Conservation (phyloP, 2,113 vertebrate genomes). For the Crotalus helleri region DNA sequence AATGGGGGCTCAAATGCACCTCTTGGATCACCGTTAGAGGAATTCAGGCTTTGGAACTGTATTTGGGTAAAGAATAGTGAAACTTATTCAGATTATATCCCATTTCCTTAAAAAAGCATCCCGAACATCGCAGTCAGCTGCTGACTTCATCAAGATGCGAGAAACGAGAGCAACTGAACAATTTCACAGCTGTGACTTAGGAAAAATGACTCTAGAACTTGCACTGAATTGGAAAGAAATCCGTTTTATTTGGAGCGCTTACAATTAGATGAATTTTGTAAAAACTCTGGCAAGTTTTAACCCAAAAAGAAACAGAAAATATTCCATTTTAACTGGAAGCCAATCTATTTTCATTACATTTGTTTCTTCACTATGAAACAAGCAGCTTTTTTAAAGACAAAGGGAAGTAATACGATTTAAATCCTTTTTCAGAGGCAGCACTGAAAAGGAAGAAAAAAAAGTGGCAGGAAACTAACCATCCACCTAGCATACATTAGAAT, state of each 20-base stretch:
- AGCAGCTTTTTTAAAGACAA: background rate
- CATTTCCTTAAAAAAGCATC: background rate
- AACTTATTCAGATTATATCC: background rate
- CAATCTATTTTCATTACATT: background rate
- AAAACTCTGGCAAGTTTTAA: background rate
- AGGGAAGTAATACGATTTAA: background rate
- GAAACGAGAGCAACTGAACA: background rate
- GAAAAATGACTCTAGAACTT: background rate
- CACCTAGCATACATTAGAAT: background rate
- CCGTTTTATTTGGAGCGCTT: background rate
- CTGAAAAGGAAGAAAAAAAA: background rate
- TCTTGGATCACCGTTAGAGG: background rate
- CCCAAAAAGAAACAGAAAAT: background rate
- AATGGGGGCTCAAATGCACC: no score
- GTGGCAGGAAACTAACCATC: background rate
- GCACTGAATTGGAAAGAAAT: background rate
- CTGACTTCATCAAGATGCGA: background rate
- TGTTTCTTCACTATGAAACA: background rate
- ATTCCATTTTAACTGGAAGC: background rate
- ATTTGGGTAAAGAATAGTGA: background rate
- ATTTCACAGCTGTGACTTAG: background rate
- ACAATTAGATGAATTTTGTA: background rate
- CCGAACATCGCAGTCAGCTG: background rate
- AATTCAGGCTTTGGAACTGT: background rate
- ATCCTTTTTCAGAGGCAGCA: background rate